Base-by-base conservation (phyloP, 1,140 invertebrate species). In the Lepidostoma basale region DNA sequence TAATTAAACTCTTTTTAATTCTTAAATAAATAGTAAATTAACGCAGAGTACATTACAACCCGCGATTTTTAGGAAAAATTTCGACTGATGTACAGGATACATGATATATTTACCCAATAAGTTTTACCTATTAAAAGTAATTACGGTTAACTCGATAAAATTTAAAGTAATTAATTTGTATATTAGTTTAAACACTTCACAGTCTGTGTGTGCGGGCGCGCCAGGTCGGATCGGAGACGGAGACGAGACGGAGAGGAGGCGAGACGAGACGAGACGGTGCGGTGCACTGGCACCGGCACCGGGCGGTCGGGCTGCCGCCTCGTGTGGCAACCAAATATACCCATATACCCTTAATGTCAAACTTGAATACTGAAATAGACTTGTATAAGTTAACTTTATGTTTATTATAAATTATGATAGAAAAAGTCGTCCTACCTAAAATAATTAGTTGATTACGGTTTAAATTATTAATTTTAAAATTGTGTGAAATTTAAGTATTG, bases 371-470 rank as follows among this genome's bases (percentile, higher is more conserved):
- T 70, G 68, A 68, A 73, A 68, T 70, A 73, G 59, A 68, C 64
- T 70, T 64, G 63, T 70, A 73, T 79, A 79, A 78, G 79, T 81
- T 79, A 77, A 77, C 78, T 77, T 80, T 82, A 82, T 82, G 81
- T 82, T 72, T 82, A 81, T 78, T 76, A 78, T 81, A 82, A 82
- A 81, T 83, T 83, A 83, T 82, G 80, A 82, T 83, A 83, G 81
- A 82, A 77, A 77, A 80, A 78, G 76, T 76, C 76, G 79, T 82
- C 81, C 81, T 82, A 58, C 78, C 68, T 72, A 82, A 83, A 83
- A 83, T 83, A 83, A 83, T 83, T 83, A 83, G 82, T 83, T 83
- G 82, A 83, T 83, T 83, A 83, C 82, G 82, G 82, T 83, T 83
- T 79, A 78, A 82, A 82, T 81, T 78, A 81, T 79, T 83, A 81